A percentile compares a stretch with the other conserved stretches of the same genome.
These are phyloP conservation scores for Conger conger DNA, from an alignment of 2,113 vertebrate genomes.

Conservation along the genomic window DNA sequence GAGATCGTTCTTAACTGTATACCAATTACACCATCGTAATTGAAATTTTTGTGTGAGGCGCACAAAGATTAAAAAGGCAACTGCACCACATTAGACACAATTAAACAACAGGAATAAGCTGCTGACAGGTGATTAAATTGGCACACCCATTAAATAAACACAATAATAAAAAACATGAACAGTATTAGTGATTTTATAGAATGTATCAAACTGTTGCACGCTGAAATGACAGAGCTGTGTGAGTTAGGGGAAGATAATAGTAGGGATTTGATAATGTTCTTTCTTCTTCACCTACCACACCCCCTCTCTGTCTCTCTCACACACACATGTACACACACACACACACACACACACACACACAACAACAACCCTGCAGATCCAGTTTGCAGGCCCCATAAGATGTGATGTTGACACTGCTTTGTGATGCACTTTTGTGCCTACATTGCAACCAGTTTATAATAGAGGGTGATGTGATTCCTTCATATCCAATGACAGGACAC, in stretches of 20 bases:
- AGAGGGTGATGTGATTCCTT: neutral
- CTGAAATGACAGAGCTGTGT: no score
- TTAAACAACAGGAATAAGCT: neutral
- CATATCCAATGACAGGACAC: neutral
- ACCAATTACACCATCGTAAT: neutral
- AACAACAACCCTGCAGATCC: neutral
- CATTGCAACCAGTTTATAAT: neutral
- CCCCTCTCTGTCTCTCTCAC: no score
- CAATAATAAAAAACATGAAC: no score
- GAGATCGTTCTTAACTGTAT: neutral
- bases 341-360: no score
- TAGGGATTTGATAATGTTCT: neutral
- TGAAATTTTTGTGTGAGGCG: neutral
- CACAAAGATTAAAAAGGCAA: neutral
- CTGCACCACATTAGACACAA: neutral
- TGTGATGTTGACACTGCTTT: no score
- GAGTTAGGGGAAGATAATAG: neutral
- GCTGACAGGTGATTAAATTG: neutral
- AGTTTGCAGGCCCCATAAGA: no score
- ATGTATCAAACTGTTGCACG: no score
- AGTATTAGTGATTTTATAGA: no score
- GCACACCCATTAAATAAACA: no score
- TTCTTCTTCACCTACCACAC: no score
- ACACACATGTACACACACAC: no score
- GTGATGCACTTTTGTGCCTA: neutral